phyloP scores from a whole-genome alignment of 2,888 invertebrate genomes.

The Acheta domesticus region DNA sequence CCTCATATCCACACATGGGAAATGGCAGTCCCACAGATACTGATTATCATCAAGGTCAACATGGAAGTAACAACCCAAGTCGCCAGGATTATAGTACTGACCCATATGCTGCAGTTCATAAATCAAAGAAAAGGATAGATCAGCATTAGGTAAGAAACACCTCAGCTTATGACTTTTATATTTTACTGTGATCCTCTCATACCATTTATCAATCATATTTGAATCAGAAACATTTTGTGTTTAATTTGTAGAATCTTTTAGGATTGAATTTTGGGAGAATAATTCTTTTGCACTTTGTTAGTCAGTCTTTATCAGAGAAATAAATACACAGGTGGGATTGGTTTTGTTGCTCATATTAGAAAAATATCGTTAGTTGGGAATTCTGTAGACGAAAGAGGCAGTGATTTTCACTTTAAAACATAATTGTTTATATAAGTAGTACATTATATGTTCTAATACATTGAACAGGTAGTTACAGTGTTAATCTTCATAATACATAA shows the following conservation, averaged over 20 bases:
- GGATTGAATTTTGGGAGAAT: slow-evolving; percentile 23
- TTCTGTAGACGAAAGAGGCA: no score
- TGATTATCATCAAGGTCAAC: slow-evolving; percentile 65
- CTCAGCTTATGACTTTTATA: not conserved
- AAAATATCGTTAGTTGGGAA: no score
- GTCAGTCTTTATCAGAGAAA: slow-evolving; percentile 2
- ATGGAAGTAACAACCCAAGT: slow-evolving; percentile 52
- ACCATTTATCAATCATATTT: not conserved
- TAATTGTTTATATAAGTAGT: no score
- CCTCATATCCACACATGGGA: slow-evolving; percentile 75
- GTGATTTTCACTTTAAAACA: no score
- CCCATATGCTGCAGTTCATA: slow-evolving; percentile 84
- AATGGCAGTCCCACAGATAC: slow-evolving; percentile 48
- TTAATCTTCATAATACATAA: no score
- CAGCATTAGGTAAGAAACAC: slow-evolving; percentile 73
- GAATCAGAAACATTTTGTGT: slow-evolving; percentile 11
- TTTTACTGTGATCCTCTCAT: not conserved
- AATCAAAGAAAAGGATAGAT: slow-evolving; percentile 83
- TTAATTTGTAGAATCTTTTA: not conserved
- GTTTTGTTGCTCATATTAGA: no score
- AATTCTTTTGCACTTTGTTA: slow-evolving; percentile 24
- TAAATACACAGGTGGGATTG: not conserved
- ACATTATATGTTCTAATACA: no score
- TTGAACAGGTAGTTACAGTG: no score
- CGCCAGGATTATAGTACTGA: slow-evolving; percentile 78